A percentile compares a stretch with the other conserved stretches of the same genome.
Conservation (phyloP, 2,113 vertebrate species). For the Rhynchomys soricoides region DNA sequence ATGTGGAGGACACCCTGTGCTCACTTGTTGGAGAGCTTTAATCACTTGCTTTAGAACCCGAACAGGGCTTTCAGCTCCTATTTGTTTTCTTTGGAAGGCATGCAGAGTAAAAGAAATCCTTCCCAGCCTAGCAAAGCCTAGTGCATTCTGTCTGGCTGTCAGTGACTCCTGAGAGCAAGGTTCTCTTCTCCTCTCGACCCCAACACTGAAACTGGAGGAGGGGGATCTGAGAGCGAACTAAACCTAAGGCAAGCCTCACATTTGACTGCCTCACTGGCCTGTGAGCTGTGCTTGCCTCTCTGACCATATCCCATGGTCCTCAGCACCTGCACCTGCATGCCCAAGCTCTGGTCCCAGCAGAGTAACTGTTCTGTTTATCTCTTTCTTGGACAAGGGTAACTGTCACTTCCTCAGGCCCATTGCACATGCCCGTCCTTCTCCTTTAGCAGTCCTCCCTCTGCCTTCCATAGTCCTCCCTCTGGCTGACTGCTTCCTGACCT, state of each 20-base stretch:
- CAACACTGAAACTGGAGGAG: not conserved
- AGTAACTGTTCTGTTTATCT: not conserved
- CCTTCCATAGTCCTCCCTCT: not conserved
- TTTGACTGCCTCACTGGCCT: not conserved
- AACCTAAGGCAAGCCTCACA: not conserved
- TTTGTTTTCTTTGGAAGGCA: not conserved
- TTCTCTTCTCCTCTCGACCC: not conserved
- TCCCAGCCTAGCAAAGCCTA: not conserved
- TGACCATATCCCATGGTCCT: not conserved
- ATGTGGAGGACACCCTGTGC: not conserved
- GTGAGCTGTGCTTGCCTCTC: not conserved
- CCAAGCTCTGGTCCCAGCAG: not conserved
- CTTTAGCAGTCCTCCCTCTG: not conserved
- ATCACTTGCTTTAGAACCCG: not conserved
- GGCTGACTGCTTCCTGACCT: not conserved
- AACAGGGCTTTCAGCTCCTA: not conserved
- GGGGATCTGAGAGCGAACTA: not conserved
- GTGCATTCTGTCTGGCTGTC: not conserved
- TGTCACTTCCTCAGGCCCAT: not conserved
- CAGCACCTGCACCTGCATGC: not conserved
- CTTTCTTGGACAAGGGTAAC: not conserved
- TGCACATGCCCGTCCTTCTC: not conserved
- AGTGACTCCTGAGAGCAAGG: not conserved
- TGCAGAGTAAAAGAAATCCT: not conserved
- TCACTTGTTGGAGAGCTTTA: not conserved